Conservation (phyloP, 2,113 vertebrate genomes). For the Beaufortia kweichowensis region DNA sequence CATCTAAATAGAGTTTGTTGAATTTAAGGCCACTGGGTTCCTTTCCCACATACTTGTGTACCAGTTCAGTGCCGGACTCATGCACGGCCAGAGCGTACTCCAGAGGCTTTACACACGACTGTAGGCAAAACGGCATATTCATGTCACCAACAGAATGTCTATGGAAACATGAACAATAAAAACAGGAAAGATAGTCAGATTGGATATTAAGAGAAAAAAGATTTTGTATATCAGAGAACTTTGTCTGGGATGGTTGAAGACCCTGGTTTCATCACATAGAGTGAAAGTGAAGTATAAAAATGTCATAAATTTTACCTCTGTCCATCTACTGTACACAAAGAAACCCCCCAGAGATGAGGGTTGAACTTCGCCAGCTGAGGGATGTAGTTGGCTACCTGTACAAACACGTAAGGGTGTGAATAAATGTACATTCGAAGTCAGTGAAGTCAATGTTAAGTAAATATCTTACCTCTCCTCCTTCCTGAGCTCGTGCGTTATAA, state of each 20-base stretch:
- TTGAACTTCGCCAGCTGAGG: conserved; percentile 88
- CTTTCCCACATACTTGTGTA: conserved; percentile 85
- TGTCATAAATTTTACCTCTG: conserved; percentile 69
- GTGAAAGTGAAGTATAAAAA: background rate
- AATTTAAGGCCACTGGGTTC: conserved; percentile 88
- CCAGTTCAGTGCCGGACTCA: conserved; percentile 75
- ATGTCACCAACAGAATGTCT: conserved; percentile 87
- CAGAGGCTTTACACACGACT: conserved; percentile 89
- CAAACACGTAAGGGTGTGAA: conserved; percentile 11
- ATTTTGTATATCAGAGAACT: no score
- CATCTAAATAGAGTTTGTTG: conserved; percentile 84
- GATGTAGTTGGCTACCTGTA: conserved; percentile 87
- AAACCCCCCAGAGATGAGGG: conserved; percentile 82
- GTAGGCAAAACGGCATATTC: conserved; percentile 86
- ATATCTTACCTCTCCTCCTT: conserved; percentile 76
- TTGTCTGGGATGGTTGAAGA: no score
- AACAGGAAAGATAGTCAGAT: conserved; percentile 14
- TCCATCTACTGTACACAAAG: conserved; percentile 79
- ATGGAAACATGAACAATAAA: conserved; percentile 17
- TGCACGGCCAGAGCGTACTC: conserved; percentile 84
- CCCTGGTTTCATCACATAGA: background rate
- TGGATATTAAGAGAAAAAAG: no score
- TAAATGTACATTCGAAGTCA: background rate
- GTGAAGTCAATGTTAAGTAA: background rate
- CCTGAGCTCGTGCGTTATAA: conserved; percentile 69